phyloP scores from a whole-genome alignment of 2,113 vertebrate genomes.

The Myiagra hebetior region DNA sequence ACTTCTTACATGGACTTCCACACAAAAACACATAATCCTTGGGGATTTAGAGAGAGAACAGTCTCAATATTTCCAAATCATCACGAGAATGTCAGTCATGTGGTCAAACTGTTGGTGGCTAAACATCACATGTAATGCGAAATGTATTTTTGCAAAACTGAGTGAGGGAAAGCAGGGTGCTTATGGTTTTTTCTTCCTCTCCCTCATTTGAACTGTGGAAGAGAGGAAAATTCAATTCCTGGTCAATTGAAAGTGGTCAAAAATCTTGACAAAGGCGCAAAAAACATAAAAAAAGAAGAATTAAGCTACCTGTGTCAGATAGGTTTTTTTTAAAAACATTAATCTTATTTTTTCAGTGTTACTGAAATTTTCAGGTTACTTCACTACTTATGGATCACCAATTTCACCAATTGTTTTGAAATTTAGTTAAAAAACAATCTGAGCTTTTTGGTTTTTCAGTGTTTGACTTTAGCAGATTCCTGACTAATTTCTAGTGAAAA shows the following conservation, averaged over 20 bases:
- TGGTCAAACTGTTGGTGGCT: neutral
- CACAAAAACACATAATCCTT: neutral
- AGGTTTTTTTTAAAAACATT: neutral
- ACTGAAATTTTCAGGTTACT: neutral
- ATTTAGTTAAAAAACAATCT: neutral
- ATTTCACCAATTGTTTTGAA: neutral
- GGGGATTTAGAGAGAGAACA: neutral
- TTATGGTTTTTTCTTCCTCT: neutral
- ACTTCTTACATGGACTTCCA: neutral
- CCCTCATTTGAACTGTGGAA: neutral
- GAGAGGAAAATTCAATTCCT: neutral
- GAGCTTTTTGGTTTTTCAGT: neutral
- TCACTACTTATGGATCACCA: neutral
- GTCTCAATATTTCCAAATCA: slow-evolving; percentile 13
- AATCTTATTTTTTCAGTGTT: neutral
- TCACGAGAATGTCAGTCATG: neutral
- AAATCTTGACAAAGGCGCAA: neutral
- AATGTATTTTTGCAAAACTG: neutral
- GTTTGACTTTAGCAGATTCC: neutral
- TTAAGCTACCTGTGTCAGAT: neutral
- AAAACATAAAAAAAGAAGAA: neutral
- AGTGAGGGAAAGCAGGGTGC: neutral
- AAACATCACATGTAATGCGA: neutral
- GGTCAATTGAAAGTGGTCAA: neutral
- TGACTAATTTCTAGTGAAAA: neutral